Base-by-base conservation (phyloP, 1,140 invertebrate genomes). In the Drosophila rhopaloa region DNA sequence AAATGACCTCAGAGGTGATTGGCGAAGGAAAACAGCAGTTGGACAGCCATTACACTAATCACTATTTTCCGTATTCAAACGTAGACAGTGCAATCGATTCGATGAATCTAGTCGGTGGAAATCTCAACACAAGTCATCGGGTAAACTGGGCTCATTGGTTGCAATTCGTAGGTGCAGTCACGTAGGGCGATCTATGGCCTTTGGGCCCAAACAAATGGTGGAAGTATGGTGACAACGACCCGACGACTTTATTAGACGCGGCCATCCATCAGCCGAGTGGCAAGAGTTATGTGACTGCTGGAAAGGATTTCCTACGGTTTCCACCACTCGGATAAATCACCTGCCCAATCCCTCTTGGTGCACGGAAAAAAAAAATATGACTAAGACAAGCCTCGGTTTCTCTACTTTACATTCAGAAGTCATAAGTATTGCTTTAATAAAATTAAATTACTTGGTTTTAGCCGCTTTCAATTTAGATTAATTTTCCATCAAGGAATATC, bases 301-400 rank as follows among this genome's bases (percentile, higher is more conserved):
- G 62, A 84, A 90, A 90, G 84, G 84, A 89, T 89, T 89, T 89
- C 84, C 84, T 90, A 90, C 74, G 67, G 72, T 79, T 90, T 90
- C 53, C 54, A 78, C 67, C 53, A 56, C 62, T 63, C 58, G 72
- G 59, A 71, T 80, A 85, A 85, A 79, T 85, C 81, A 75, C 46
- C 5, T 29, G 32, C 7, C 13, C 43, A 72, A 61, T 38, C 16
- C 35, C 27, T 41, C 13, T 29, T 19, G 0, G 11, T 54, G 32
- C 61, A 66, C n/a, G n/a, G 61, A 6, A 3, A 51, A 13, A n/a
- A 48, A 48, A 48, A 1, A 16, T 8, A 3, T 16, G 1, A n/a
- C 43, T 19, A 24, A 24, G 24, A 24, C 0, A 24, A 24, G 2
- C 1, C 16, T 16, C 16, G 16, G 16, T 24, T 24, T 3, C 4